Conservation (phyloP, 2,113 vertebrate genomes). For the Vombatus ursinus region DNA sequence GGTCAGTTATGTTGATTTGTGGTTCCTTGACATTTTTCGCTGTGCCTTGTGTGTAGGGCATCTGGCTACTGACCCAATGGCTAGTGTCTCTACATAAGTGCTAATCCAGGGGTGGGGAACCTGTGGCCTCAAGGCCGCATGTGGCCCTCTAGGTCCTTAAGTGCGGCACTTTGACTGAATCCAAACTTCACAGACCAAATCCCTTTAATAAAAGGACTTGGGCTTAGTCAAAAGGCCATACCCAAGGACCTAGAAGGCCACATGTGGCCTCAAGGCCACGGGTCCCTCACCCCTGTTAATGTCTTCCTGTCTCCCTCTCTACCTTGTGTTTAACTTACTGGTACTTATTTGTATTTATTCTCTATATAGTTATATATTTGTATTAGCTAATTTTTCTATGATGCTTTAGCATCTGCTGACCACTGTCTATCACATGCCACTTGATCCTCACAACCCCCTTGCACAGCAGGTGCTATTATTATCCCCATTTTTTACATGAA, state of each 20-base stretch:
- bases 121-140: too few relatives aligned
- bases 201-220: too few relatives aligned
- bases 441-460: neutral
- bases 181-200: too few relatives aligned
- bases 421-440: neutral
- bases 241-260: too few relatives aligned
- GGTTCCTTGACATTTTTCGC: neutral
- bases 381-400: neutral
- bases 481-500: neutral
- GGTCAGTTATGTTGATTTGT: neutral
- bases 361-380: neutral
- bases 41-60: neutral
- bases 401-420: neutral
- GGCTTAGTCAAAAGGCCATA: too few relatives aligned
- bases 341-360: neutral
- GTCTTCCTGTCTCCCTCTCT: neutral
- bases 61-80: neutral
- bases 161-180: too few relatives aligned
- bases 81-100: neutral
- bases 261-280: too few relatives aligned
- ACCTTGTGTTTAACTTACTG: neutral
- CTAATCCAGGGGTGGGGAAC: neutral
- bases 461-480: neutral
- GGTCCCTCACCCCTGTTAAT: too few relatives aligned
- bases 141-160: too few relatives aligned